Evolutionary conservation across 2,113 vertebrate species (phyloP), one percentile per base, ranked within the genome.

Genomic region (Myrmecophaga tridactyla): DNA sequence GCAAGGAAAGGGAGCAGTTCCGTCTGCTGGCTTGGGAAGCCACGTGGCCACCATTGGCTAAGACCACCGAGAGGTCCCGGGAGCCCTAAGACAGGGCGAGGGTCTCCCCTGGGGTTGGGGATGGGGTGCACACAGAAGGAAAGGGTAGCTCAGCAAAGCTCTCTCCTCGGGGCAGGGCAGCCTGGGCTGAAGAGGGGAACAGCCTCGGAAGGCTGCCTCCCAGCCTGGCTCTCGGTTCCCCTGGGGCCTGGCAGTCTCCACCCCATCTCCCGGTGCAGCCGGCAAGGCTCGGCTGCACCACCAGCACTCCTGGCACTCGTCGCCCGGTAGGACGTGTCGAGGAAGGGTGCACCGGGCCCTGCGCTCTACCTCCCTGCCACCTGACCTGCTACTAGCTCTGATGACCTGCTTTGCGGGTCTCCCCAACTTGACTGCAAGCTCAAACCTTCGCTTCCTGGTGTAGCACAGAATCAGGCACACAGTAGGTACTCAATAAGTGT

Each of bases 361-460:
- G 1, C 56, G 56, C 56, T 23, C 18, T 20, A 6, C 53, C 17
- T 21, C 7, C 14, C 13, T 20, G 0, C 21, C 21, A 1, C 17
- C 1, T 1, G 1, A n/a, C n/a, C n/a, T n/a, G n/a, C n/a, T n/a
- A n/a, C 0, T 0, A n/a, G 76, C 67, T 46, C 46, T 67, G 15
- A 10, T n/a, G 15, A 2, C 12, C 5, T 7, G 1, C 0, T 27
- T 39, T 1, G 0, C 25, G 46, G 8, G 5, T 25, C 73, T 46
- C 58, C 1, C 1, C 0, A 2, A 34, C 48, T 1, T 2, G 18
- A n/a, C 0, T 0, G 10, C 0, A 8, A 25, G 51, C 4, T 0
- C 15, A 0, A 11, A 34, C 29, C 72, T 95, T 4, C 3, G 36
- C 5, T 4, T n/a, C 4, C 51, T 62, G 29, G 36, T 0, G 31